Evolutionary conservation across 2,113 vertebrate species (phyloP).

Genomic region (Manacus vitellinus): DNA sequence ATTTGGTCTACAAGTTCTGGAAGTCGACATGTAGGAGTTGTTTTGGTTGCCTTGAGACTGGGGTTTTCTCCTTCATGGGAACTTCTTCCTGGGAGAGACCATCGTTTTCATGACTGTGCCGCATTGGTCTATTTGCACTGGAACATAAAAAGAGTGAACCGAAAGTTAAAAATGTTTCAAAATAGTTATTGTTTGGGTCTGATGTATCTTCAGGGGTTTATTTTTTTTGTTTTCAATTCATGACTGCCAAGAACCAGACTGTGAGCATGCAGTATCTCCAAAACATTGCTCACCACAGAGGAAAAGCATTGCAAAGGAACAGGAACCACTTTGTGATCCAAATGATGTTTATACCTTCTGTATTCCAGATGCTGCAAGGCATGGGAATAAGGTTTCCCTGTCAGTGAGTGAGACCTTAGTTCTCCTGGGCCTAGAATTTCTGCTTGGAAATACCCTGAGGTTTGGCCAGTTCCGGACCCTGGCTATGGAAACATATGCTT

Average conservation of each 20-base stretch:
- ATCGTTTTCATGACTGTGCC: not conserved
- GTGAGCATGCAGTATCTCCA: not conserved
- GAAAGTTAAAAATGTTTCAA: not conserved
- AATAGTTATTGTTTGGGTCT: not conserved
- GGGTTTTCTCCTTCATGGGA: not conserved
- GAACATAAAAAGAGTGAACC: not conserved
- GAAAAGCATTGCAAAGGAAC: not conserved
- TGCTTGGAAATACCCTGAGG: not conserved
- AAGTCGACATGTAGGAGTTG: not conserved
- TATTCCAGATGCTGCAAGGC: fast-evolving
- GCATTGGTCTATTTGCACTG: not conserved
- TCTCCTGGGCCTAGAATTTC: not conserved
- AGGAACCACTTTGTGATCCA: not conserved
- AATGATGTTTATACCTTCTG: not conserved
- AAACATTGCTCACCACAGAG: not conserved
- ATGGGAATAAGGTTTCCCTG: not conserved
- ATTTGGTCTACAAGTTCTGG: not conserved
- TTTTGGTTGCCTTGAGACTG: not conserved
- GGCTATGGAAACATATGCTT: not conserved
- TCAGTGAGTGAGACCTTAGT: not conserved
- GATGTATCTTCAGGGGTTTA: not conserved
- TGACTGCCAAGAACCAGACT: not conserved
- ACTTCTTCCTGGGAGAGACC: not conserved
- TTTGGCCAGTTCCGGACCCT: not conserved
- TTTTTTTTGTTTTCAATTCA: not conserved